Evolutionary conservation across 2,113 vertebrate species (phyloP), one percentile per base, ranked within the genome.

Genomic region (Hippoglossus stenolepis): DNA sequence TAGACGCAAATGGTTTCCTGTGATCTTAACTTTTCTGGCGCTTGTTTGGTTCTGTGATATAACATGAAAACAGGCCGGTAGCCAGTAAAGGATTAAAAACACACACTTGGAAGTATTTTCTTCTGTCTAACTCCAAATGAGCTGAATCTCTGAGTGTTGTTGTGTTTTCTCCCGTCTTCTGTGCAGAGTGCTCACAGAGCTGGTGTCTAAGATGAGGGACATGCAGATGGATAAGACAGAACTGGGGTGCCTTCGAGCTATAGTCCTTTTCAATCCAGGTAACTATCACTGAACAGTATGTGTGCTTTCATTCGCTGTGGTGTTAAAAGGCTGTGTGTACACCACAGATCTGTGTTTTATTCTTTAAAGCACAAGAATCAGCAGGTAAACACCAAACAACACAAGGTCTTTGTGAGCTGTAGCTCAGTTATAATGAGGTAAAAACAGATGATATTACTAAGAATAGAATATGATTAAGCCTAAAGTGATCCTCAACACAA

Each of bases 221-320:
- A 99, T 99, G 98, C 97, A 98, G 94, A 99, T 99, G 98, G 98
- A 99, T 93, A 99, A 99, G 95, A 98, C 98, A 0, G 98, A 99
- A 90, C 94, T 99, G 86, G 98, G 98, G 81, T 99, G 98, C 91
- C 95, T 99, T 88, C 94, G 98, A 53, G 98, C 98, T 28, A 99
- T 99, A 0, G 97, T 99, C 61, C 96, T 99, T 82, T 99, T 99
- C 91, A 99, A 99, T 92, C 98, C 98, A 1, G 97, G 98, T 99
- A 86, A 74, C 13, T 18, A 69, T 59, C 28, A 56, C 54, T 3
- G 13, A 14, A 17, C 35, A 24, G 18, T 14, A 3, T 21, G 31
- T 2, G 5, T 63, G 45, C 5, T 66, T 53, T 53, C 18, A 20
- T 51, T 5, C 18, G 49, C 43, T 18, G 49, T 12, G 49, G 15